phyloP scores from a whole-genome alignment of 2,888 invertebrate species.

The Brachynemurus nebulosus region DNA sequence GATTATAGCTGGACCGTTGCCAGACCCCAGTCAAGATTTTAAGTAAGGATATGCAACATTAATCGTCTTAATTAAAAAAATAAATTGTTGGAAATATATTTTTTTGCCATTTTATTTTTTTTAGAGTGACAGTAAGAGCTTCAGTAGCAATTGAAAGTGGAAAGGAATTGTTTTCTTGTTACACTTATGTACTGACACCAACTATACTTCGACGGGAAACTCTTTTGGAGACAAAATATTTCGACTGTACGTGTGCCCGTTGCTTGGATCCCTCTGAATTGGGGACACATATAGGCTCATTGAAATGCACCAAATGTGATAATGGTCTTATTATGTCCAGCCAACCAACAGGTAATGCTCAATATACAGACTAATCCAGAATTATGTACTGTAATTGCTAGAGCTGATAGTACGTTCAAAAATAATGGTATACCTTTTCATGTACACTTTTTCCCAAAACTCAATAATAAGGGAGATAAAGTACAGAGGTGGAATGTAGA shows the following conservation, averaged over 20 bases:
- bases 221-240: constrained; percentile 62
- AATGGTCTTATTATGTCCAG: constrained; percentile 50
- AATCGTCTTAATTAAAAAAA: too few species aligned
- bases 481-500: not conserved
- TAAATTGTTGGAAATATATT: too few species aligned
- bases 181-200: constrained; percentile 61
- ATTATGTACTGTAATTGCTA: too few species aligned
- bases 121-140: constrained; percentile 53
- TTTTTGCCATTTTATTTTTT: constrained; percentile 15
- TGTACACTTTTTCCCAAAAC: too few species aligned
- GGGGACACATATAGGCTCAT: constrained; percentile 61
- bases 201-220: constrained; percentile 56
- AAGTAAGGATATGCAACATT: too few species aligned
- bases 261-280: constrained; percentile 71
- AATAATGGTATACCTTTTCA: too few species aligned
- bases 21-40: constrained; percentile 29
- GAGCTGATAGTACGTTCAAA: too few species aligned
- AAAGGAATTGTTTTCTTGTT: constrained; percentile 53
- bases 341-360: constrained; percentile 47
- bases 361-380: not conserved
- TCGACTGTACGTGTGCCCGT: constrained; percentile 58
- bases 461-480: too few species aligned
- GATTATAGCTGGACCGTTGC: constrained; percentile 33
- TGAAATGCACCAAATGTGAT: constrained; percentile 66
- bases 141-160: constrained; percentile 49